Conservation (phyloP, 2,797 vertebrate species). For the Coregonus sp. region DNA sequence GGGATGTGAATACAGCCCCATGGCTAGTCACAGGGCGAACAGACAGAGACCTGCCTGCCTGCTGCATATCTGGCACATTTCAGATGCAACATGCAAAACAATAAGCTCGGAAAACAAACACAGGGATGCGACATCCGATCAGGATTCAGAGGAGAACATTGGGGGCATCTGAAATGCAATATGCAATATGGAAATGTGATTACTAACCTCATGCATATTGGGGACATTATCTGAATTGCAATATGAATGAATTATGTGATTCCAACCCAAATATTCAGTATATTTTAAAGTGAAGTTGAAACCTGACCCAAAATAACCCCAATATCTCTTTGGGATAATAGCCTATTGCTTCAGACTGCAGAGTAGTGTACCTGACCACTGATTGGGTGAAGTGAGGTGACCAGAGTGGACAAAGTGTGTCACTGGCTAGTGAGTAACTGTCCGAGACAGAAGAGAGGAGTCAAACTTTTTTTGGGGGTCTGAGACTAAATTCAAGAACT, state of each 20-base stretch:
- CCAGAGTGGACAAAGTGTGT: not conserved
- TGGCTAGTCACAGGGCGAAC: slow-evolving; percentile 49
- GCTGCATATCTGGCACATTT: slow-evolving; percentile 44
- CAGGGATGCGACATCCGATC: too few species aligned
- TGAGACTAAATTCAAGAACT: not conserved
- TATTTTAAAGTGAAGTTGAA: not conserved
- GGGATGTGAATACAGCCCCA: slow-evolving; percentile 52
- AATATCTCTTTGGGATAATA: too few species aligned
- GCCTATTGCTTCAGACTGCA: too few species aligned
- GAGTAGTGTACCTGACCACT: too few species aligned
- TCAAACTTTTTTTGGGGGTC: not conserved
- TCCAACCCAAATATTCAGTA: not conserved
- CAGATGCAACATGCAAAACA: slow-evolving; percentile 24
- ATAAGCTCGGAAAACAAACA: too few species aligned
- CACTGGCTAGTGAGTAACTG: not conserved
- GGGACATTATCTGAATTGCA: not conserved
- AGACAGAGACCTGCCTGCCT: slow-evolving; percentile 46
- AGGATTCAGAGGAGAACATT: not conserved
- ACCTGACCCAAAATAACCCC: not conserved
- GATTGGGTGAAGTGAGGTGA: too few species aligned
- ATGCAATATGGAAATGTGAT: slow-evolving; percentile 2
- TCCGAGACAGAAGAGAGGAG: slow-evolving; percentile 13
- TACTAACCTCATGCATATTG: not conserved
- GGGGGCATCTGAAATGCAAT: slow-evolving; percentile 16
- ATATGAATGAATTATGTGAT: not conserved